A percentile compares a stretch with the other conserved stretches of the same genome.
Conservation (phyloP, 1,140 invertebrate species). For the Caenorhabditis tropicalis region DNA sequence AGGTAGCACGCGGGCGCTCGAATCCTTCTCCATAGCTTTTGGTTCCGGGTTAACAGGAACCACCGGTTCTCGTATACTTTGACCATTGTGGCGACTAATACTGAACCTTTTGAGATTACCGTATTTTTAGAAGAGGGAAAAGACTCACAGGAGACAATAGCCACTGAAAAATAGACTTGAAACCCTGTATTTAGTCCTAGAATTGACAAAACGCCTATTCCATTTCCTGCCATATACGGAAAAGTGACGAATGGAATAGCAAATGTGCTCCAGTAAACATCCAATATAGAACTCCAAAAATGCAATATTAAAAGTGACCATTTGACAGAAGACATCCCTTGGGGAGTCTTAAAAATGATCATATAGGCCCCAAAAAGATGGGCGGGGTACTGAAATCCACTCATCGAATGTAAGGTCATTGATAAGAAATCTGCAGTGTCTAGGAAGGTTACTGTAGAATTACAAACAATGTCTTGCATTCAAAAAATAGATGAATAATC, state of each 20-base stretch:
- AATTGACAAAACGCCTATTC: neutral
- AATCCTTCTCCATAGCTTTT: neutral
- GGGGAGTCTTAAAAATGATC: neutral
- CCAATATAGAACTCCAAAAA: neutral
- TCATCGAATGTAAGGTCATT: neutral
- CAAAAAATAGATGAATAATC: neutral
- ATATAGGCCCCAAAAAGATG: neutral
- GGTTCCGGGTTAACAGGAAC: neutral
- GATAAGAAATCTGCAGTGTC: slow-evolving; percentile 2
- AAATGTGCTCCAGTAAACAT: slow-evolving; percentile 6
- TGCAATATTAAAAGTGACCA: slow-evolving; percentile 1
- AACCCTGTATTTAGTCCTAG: neutral
- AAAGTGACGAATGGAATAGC: slow-evolving; percentile 16
- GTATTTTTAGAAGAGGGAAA: too few relatives aligned
- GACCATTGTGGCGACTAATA: neutral
- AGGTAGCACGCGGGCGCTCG: neutral
- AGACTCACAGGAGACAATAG: neutral
- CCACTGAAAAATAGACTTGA: neutral
- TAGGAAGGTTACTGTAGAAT: neutral
- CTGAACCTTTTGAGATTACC: too few relatives aligned
- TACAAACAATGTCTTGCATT: neutral
- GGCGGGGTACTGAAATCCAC: neutral
- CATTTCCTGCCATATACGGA: neutral
- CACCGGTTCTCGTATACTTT: neutral
- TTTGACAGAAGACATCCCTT: neutral